A percentile compares a stretch with the other conserved stretches of the same genome.
Evolutionary conservation across 2,888 invertebrate genomes (phyloP).

Genomic region (Hirtodrosophila duncani): DNA sequence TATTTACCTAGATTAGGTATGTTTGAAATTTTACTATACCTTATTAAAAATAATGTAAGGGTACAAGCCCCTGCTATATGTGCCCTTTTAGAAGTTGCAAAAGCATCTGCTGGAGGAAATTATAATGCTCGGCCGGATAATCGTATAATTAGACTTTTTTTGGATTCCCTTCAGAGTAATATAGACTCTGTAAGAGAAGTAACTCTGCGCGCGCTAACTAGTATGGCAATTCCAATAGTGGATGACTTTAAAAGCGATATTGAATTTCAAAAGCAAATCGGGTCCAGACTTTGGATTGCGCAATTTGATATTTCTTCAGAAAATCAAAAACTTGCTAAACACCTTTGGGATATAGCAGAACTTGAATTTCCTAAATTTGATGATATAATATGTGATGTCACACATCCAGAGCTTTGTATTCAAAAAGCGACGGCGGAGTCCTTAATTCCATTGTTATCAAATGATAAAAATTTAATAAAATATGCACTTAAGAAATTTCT

Average conservation of each 20-base stretch:
- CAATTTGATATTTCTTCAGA: conserved; percentile 88
- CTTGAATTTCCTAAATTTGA: conserved; percentile 79
- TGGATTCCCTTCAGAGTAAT: conserved; percentile 87
- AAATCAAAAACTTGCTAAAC: conserved; percentile 83
- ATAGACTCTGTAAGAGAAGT: conserved; percentile 87
- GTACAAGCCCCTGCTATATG: conserved; percentile 88
- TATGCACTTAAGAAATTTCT: conserved; percentile 83
- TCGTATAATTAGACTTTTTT: conserved; percentile 87
- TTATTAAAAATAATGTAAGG: conserved; percentile 87
- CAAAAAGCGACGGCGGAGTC: conserved; percentile 91
- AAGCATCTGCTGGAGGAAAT: conserved; percentile 84
- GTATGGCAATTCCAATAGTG: conserved; percentile 83
- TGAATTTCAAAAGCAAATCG: conserved; percentile 80
- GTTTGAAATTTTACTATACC: conserved; percentile 87
- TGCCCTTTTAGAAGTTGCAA: conserved; percentile 89
- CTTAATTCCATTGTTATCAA: conserved; percentile 83
- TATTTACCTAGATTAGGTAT: conserved; percentile 90
- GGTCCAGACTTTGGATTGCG: conserved; percentile 89
- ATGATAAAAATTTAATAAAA: conserved; percentile 80
- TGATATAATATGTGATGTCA: conserved; percentile 83
- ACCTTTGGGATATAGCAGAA: conserved; percentile 82
- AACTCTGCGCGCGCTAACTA: conserved; percentile 85
- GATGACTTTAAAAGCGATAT: conserved; percentile 19
- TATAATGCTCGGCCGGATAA: conserved; percentile 82
- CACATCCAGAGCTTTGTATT: conserved; percentile 89